phyloP scores from a whole-genome alignment of 2,797 vertebrate genomes.

The Hapalemur alaotrensis region DNA sequence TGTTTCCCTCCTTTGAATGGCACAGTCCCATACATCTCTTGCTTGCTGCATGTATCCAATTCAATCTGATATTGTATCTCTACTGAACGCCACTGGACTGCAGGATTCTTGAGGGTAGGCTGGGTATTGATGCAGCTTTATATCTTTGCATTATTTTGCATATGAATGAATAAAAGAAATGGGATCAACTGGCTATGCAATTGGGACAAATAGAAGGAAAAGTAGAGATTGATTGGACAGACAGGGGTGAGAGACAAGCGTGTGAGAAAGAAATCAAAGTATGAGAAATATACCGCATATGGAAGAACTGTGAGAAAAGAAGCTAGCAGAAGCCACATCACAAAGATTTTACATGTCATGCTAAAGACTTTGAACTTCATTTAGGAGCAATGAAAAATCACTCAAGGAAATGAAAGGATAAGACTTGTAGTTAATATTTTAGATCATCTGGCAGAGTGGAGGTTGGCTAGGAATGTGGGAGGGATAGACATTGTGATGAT shows the following conservation, averaged over 20 bases:
- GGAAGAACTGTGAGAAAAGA: background rate
- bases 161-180: background rate
- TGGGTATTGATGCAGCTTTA: background rate
- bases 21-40: background rate
- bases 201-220: background rate
- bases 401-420: constrained; percentile 20
- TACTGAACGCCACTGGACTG: background rate
- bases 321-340: background rate
- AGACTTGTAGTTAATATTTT: background rate
- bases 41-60: background rate
- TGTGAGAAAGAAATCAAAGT: background rate
- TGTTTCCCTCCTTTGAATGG: background rate
- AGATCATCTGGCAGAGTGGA: background rate
- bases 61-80: background rate
- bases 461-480: background rate
- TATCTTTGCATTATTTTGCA: background rate
- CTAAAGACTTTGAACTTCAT: background rate
- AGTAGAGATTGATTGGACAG: background rate
- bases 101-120: background rate
- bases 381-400: background rate
- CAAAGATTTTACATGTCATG: no score
- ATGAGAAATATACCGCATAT: fast-evolving
- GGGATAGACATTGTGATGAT: background rate
- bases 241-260: background rate
- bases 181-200: background rate